These are phyloP conservation scores for Leptogaster cylindrica DNA, from an alignment of 2,888 invertebrate species.

Conservation along the genomic window DNA sequence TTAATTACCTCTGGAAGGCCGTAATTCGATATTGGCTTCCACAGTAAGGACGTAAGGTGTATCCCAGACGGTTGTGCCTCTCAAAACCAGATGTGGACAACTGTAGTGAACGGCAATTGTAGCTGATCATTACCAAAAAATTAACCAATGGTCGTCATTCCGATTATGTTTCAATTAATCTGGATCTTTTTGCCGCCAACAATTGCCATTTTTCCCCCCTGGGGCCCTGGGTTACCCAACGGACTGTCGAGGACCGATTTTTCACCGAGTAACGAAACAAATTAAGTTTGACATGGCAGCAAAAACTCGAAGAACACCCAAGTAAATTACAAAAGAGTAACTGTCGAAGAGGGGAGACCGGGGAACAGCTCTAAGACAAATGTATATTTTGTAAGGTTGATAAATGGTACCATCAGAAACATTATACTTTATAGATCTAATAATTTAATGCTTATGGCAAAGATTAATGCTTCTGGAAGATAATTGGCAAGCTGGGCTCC, in stretches of 20 bases:
- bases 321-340: slow-evolving; percentile 16
- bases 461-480: slow-evolving; percentile 50
- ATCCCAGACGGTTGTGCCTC: background rate
- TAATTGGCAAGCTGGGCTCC: slow-evolving; percentile 48
- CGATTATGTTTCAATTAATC: slow-evolving; percentile 38
- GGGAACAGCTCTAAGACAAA: slow-evolving; percentile 23
- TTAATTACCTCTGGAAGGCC: slow-evolving; percentile 29
- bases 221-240: background rate
- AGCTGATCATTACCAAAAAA: slow-evolving; percentile 19
- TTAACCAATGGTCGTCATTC: slow-evolving; percentile 15
- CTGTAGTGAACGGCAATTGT: slow-evolving; percentile 20
- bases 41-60: slow-evolving; percentile 24
- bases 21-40: slow-evolving; percentile 30
- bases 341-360: background rate
- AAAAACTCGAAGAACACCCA: slow-evolving; percentile 23
- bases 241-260: slow-evolving; percentile 11
- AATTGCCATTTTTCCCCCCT: background rate
- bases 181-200: background rate
- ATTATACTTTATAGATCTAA: slow-evolving; percentile 52
- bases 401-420: slow-evolving; percentile 52
- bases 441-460: slow-evolving; percentile 52
- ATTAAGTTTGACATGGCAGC: slow-evolving; percentile 33
- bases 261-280: slow-evolving; percentile 40
- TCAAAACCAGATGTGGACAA: slow-evolving; percentile 12
- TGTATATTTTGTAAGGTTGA: slow-evolving; percentile 47